Percentiles rank a stretch among this genome's conserved stretches.
These are phyloP conservation scores for Aporophyla lueneburgensis DNA, from an alignment of 2,888 invertebrate genomes.

Conservation along the genomic window DNA sequence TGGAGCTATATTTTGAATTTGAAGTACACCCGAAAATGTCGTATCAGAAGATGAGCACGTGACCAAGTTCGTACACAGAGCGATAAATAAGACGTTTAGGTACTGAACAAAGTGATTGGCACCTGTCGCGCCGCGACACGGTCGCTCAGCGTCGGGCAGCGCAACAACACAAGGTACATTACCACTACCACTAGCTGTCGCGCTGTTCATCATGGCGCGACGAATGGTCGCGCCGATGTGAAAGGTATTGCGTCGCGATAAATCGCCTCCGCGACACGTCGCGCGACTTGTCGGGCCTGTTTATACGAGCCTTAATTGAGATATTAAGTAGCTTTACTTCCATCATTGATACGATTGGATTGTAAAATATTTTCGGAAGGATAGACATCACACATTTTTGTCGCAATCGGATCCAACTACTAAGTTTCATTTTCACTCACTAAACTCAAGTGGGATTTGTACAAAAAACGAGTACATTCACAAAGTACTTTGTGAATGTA, in stretches of 20 bases:
- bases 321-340: not conserved
- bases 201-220: too few relatives aligned
- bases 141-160: too few relatives aligned
- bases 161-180: too few relatives aligned
- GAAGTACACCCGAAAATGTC: not conserved
- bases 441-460: not conserved
- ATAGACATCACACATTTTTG: not conserved
- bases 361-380: not conserved
- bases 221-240: too few relatives aligned
- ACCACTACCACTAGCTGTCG: too few relatives aligned
- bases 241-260: too few relatives aligned
- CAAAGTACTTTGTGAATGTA: constrained; percentile 24
- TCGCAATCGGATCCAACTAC: not conserved
- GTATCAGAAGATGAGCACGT: not conserved
- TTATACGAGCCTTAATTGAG: too few relatives aligned
- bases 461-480: not conserved
- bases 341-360: not conserved
- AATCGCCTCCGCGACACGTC: too few relatives aligned
- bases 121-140: too few relatives aligned
- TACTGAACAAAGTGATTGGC: too few relatives aligned
- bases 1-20: not conserved
- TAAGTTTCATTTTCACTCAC: not conserved
- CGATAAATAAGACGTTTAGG: not conserved
- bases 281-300: too few relatives aligned
- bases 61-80: not conserved